Evolutionary conservation across 2,888 invertebrate species (phyloP).

Genomic region (Neoascia interrupta): DNA sequence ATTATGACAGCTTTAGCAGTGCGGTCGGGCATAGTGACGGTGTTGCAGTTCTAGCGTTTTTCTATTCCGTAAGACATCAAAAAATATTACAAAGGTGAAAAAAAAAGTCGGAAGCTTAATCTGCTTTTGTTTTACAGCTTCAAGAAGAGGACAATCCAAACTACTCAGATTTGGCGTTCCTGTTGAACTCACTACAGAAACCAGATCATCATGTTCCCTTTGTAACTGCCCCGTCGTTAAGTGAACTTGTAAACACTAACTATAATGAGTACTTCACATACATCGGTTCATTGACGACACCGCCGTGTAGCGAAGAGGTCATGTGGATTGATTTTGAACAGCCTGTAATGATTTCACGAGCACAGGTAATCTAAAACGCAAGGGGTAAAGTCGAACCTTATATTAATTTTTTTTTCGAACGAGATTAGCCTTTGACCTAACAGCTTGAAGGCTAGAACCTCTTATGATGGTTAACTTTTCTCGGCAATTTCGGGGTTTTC

Average conservation of each 20-base stretch:
- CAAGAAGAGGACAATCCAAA: constrained; percentile 77
- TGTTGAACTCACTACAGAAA: constrained; percentile 81
- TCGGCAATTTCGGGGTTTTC: too few species aligned
- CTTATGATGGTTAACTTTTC: too few species aligned
- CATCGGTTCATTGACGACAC: constrained; percentile 91
- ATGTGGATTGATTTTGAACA: constrained; percentile 91
- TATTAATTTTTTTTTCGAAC: too few species aligned
- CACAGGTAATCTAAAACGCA: constrained; percentile 85
- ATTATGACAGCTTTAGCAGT: constrained; percentile 82
- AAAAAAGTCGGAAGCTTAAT: too few species aligned
- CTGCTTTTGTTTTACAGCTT: constrained; percentile 67
- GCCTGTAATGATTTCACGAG: constrained; percentile 84
- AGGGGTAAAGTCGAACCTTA: too few species aligned
- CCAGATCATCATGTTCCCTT: constrained; percentile 81
- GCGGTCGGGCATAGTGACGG: constrained; percentile 87
- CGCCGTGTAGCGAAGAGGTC: constrained; percentile 91
- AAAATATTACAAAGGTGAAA: too few species aligned
- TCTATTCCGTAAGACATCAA: constrained; percentile 88
- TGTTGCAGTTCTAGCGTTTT: constrained; percentile 88
- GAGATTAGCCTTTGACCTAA: too few species aligned
- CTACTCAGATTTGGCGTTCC: constrained; percentile 82
- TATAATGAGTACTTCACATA: constrained; percentile 89
- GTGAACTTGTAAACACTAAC: constrained; percentile 81
- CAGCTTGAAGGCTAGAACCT: too few species aligned
- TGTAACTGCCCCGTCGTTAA: constrained; percentile 81